Base-by-base conservation (phyloP, 2,888 invertebrate genomes). In the Idaea biselata region DNA sequence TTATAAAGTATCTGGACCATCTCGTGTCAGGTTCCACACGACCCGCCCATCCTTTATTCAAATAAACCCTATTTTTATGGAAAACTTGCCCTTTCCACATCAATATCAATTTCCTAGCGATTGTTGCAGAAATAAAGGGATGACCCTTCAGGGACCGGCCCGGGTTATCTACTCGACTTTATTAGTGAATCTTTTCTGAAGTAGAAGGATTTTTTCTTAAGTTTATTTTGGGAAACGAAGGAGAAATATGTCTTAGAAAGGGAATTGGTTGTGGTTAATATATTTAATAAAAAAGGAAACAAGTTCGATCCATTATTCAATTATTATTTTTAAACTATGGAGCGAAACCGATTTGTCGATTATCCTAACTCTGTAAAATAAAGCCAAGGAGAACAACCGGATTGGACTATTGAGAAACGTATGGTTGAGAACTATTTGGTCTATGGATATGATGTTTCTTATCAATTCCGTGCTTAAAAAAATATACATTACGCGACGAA, bases 11-110 rank as follows among this genome's bases (percentile, higher is more conserved):
- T 70, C 83, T 80, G 72, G 78, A 76, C 82, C 81, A 82, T 83
- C 81, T 74, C 83, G 80, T 84, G 87, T 88, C 90, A 83, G 83
- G 74, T 77, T 84, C 81, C 83, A 75, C 78, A 73, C 84, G 82
- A 80, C 70, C 83, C 85, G 84, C 84, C 83, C 88, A 91, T 92
- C 91, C 90, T 89, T 92, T 92, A 92, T 92, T 92, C 90, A 92
- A 92, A 92, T 92, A 91, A 91, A 91, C 91, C 91, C 91, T 91
- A 91, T 91, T 92, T 92, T 92, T 91, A 92, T 92, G 91, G 91
- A 92, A 91, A 91, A 88, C 84, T 82, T 89, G 89, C 90, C 91
- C 90, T 90, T 88, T 91, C 87, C 89, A 88, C 91, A 92, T 92
- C 91, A 92, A 92, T 92, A 92, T 92, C 92, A 92, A 92, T 92